Evolutionary conservation across 2,888 invertebrate species (phyloP).

Genomic region (Heterodera filipjevi): DNA sequence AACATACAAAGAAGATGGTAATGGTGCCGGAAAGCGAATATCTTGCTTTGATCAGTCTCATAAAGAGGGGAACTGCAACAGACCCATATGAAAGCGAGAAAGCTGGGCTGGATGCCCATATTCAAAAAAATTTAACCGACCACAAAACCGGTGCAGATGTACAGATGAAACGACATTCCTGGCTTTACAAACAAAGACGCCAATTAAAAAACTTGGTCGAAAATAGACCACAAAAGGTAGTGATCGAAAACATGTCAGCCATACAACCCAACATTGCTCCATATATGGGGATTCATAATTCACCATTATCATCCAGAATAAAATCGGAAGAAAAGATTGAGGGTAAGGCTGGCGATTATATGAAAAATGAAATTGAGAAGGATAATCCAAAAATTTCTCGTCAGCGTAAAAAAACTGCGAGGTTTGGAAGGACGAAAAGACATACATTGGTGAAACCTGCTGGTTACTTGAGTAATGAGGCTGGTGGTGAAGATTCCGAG

Average conservation of each 20-base stretch:
- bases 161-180: neutral
- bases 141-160: neutral
- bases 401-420: no score
- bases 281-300: neutral
- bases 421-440: no score
- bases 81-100: no score
- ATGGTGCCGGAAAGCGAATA: conserved; percentile 14
- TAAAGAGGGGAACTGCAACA: neutral
- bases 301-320: neutral
- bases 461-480: no score
- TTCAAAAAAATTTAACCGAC: neutral
- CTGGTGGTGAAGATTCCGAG: no score
- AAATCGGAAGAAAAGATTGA: no score
- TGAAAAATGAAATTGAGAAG: no score
- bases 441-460: no score
- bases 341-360: no score
- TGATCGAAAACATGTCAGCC: neutral
- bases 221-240: conserved; percentile 14
- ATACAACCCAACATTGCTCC: neutral
- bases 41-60: neutral
- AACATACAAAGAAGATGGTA: conserved; percentile 18
- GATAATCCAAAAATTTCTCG: no score
- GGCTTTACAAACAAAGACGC: conserved; percentile 4
- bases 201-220: neutral
- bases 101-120: neutral